Conservation (phyloP, 2,113 vertebrate genomes). For the Zosterops pallidus region DNA sequence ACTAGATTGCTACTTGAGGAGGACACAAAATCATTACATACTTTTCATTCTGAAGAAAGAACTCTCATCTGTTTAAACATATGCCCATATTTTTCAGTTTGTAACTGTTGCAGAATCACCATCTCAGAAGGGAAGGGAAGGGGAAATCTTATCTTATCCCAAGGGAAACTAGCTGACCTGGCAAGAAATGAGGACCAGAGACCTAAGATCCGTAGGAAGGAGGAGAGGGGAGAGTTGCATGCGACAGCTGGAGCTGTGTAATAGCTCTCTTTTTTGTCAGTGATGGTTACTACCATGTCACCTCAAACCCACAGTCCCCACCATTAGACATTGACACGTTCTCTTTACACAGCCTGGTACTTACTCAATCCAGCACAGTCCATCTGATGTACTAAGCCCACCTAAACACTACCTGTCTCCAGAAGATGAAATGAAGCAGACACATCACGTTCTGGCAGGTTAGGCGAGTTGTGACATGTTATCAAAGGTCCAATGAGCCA, state of each 20-base stretch:
- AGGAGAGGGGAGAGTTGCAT: background rate
- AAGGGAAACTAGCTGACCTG: background rate
- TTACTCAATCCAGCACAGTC: background rate
- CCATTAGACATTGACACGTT: rapidly evolving
- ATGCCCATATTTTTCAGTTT: background rate
- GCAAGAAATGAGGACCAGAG: background rate
- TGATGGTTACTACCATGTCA: background rate
- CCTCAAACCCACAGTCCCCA: background rate
- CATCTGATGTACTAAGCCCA: background rate
- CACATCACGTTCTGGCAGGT: background rate
- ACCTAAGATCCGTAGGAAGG: background rate
- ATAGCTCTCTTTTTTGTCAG: background rate
- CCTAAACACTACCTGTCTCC: background rate
- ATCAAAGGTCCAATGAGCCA: background rate
- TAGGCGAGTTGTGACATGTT: background rate
- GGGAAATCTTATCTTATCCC: background rate
- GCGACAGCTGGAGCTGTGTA: background rate
- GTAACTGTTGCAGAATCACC: background rate
- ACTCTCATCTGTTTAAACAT: background rate
- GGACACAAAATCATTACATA: background rate
- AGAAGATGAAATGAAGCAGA: background rate
- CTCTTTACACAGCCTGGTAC: background rate
- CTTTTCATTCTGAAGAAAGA: background rate
- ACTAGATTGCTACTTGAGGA: background rate
- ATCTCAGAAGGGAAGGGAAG: background rate